Conservation (phyloP, 2,113 vertebrate species). For the Bambusicola thoracicus region DNA sequence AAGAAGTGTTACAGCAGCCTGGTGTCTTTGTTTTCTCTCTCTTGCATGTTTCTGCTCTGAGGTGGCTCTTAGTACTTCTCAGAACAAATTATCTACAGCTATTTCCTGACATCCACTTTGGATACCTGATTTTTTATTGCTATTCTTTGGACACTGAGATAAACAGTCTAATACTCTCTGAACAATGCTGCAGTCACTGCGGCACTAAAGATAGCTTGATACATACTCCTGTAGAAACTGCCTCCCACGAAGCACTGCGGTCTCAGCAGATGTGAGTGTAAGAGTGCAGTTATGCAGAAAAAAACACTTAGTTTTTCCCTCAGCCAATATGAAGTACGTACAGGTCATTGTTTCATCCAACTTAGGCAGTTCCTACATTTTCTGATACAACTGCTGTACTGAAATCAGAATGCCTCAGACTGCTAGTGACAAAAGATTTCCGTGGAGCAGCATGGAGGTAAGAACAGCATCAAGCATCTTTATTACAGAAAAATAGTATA, state of each 20-base stretch:
- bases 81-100: not conserved
- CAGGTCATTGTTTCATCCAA: not conserved
- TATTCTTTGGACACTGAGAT: not conserved
- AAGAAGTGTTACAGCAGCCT: not conserved
- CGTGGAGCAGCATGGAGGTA: not conserved
- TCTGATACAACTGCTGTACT: not conserved
- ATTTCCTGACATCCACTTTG: not conserved
- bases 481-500: not conserved
- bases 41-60: not conserved
- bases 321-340: constrained; percentile 19
- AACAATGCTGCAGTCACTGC: not conserved
- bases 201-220: not conserved
- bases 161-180: not conserved
- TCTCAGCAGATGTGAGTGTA: not conserved
- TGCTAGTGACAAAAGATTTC: not conserved
- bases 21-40: not conserved
- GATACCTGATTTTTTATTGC: not conserved
- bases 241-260: not conserved
- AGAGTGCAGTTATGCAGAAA: not conserved
- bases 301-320: constrained; percentile 14
- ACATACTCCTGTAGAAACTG: not conserved
- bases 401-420: not conserved
- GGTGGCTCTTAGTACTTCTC: not conserved
- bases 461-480: not conserved
- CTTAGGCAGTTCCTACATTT: not conserved